These are phyloP conservation scores for Schrankia costaestrigalis DNA, from an alignment of 2,888 invertebrate species.

Conservation along the genomic window DNA sequence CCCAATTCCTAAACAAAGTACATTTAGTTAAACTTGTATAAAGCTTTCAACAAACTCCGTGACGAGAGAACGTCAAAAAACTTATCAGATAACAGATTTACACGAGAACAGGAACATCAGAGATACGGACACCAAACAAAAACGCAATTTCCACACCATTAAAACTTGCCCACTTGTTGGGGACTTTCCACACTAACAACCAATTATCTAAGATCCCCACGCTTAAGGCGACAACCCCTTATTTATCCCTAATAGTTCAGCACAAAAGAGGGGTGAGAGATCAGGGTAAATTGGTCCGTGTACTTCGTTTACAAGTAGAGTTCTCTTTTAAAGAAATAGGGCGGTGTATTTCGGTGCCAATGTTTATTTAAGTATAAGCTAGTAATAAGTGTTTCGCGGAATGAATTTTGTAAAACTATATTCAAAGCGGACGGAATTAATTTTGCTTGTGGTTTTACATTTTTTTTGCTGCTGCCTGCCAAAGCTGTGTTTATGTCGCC, in stretches of 20 bases:
- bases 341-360: slow-evolving; percentile 41
- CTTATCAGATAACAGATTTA: slow-evolving; percentile 44
- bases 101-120: slow-evolving; percentile 51
- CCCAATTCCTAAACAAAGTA: no score
- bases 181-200: slow-evolving; percentile 31
- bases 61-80: slow-evolving; percentile 13
- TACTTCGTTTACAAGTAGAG: slow-evolving; percentile 47
- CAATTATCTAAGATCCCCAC: slow-evolving; percentile 29
- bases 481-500: no score
- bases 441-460: slow-evolving; percentile 10
- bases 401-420: no score
- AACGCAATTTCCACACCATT: slow-evolving; percentile 69
- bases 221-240: slow-evolving; percentile 5
- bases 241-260: background rate
- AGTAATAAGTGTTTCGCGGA: slow-evolving; percentile 33
- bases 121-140: slow-evolving; percentile 58
- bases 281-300: slow-evolving; percentile 30
- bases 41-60: no score
- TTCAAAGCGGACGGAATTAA: slow-evolving; percentile 11
- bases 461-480: no score
- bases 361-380: slow-evolving; percentile 43
- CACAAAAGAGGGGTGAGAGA: slow-evolving; percentile 14
- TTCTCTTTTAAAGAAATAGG: slow-evolving; percentile 55
- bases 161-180: slow-evolving; percentile 63
- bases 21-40: background rate